Conservation (phyloP, 2,113 vertebrate genomes). For the Phylloscopus trochiloides region DNA sequence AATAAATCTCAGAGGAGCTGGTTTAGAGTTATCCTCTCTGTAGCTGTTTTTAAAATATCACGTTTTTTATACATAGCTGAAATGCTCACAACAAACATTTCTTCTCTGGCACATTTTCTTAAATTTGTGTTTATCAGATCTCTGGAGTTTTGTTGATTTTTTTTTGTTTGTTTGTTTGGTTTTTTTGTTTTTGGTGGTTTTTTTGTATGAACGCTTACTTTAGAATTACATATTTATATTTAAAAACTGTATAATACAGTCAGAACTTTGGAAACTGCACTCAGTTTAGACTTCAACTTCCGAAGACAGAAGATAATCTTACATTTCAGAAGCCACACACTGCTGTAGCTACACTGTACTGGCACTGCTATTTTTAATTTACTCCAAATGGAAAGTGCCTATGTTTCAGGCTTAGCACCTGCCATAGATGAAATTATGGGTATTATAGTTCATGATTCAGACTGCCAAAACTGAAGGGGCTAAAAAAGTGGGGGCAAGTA, state of each 20-base stretch:
- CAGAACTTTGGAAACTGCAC: not conserved
- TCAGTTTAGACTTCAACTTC: not conserved
- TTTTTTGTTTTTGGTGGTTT: not conserved
- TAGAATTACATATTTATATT: not conserved
- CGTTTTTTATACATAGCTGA: not conserved
- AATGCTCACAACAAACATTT: not conserved
- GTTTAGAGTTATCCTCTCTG: not conserved
- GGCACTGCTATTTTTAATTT: not conserved
- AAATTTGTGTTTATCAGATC: not conserved
- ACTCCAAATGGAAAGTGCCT: not conserved
- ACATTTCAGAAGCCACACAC: not conserved
- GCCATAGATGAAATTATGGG: not conserved
- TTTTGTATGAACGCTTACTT: not conserved
- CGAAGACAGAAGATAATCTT: not conserved
- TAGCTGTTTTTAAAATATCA: not conserved
- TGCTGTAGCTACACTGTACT: not conserved
- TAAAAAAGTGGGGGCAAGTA: not conserved
- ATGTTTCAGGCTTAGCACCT: not conserved
- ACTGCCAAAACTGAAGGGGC: not conserved
- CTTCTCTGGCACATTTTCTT: not conserved
- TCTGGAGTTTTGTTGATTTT: not conserved
- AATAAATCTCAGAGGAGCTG: not conserved
- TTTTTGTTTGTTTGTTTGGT: not conserved
- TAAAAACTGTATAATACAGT: not conserved
- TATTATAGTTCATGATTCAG: not conserved